Evolutionary conservation across 2,888 invertebrate species (phyloP).

Genomic region (Entomobrya multifasciata): DNA sequence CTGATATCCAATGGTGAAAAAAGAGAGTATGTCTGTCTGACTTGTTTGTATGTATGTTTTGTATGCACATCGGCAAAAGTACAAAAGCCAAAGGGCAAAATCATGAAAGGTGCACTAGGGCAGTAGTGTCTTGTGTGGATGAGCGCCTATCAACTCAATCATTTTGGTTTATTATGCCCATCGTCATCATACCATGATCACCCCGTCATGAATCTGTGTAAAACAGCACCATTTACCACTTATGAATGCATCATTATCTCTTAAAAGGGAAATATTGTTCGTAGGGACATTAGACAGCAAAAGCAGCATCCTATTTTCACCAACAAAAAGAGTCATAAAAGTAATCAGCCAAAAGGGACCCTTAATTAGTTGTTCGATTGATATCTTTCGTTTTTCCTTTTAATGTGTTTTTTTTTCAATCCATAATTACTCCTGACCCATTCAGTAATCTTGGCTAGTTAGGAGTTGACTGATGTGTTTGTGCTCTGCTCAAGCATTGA

Average conservation of each 20-base stretch:
- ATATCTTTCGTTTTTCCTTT: background rate
- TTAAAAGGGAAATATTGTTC: too few species aligned
- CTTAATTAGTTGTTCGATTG: slow-evolving; percentile 22
- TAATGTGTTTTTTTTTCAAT: background rate
- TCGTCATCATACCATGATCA: background rate
- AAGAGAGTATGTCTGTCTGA: background rate
- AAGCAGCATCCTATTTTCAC: too few species aligned
- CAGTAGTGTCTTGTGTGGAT: slow-evolving; percentile 29
- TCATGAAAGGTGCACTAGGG: slow-evolving; percentile 1
- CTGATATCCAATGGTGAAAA: too few species aligned
- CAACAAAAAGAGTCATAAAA: slow-evolving; percentile 22
- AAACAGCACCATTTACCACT: too few species aligned
- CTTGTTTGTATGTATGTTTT: background rate
- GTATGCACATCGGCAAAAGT: background rate
- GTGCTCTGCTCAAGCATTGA: background rate
- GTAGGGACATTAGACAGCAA: too few species aligned
- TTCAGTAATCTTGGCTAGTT: background rate
- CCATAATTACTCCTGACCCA: slow-evolving; percentile 1
- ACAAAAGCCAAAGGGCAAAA: slow-evolving; percentile 25
- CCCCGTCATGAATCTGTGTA: too few species aligned
- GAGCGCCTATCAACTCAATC: background rate
- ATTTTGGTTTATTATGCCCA: background rate
- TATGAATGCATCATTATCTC: too few species aligned
- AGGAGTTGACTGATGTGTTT: background rate
- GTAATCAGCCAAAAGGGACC: background rate